These are phyloP conservation scores for Phanerotoma sp. DNA, from an alignment of 2,888 invertebrate species.

Conservation along the genomic window DNA sequence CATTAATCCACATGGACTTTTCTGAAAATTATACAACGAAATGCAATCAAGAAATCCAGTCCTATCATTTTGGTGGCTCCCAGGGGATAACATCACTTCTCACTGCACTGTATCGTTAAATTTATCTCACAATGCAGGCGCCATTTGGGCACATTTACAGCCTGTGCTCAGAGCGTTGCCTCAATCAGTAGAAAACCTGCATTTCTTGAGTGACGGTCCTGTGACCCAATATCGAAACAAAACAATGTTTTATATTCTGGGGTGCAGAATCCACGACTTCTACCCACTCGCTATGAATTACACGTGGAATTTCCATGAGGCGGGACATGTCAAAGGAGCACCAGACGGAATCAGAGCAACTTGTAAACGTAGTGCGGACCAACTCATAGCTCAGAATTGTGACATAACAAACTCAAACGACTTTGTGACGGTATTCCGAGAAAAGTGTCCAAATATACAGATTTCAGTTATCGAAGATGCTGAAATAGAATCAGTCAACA, in stretches of 20 bases:
- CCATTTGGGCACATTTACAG: constrained; percentile 52
- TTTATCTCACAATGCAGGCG: constrained; percentile 46
- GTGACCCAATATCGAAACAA: not conserved
- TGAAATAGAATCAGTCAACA: not conserved
- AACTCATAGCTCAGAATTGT: not conserved
- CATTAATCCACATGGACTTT: constrained; percentile 46
- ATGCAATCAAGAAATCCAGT: constrained; percentile 48
- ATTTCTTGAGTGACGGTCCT: not conserved
- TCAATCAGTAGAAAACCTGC: not conserved
- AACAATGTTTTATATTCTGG: constrained; percentile 46
- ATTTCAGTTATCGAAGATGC: not conserved
- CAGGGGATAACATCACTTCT: constrained; percentile 6
- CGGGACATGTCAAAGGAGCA: not conserved
- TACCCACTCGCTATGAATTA: constrained; percentile 21
- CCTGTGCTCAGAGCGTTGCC: constrained; percentile 38
- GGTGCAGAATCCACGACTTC: constrained; percentile 26
- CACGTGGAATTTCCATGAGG: constrained; percentile 17
- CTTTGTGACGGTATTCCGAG: not conserved
- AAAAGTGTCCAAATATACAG: not conserved
- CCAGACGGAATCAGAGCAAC: not conserved
- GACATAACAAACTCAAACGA: constrained; percentile 18
- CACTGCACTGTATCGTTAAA: constrained; percentile 45
- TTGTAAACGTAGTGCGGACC: not conserved
- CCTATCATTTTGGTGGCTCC: constrained; percentile 50
- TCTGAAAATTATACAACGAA: constrained; percentile 49